A percentile compares a stretch with the other conserved stretches of the same genome.
phyloP scores from a whole-genome alignment of 2,113 vertebrate genomes.

The Aramus guarauna region DNA sequence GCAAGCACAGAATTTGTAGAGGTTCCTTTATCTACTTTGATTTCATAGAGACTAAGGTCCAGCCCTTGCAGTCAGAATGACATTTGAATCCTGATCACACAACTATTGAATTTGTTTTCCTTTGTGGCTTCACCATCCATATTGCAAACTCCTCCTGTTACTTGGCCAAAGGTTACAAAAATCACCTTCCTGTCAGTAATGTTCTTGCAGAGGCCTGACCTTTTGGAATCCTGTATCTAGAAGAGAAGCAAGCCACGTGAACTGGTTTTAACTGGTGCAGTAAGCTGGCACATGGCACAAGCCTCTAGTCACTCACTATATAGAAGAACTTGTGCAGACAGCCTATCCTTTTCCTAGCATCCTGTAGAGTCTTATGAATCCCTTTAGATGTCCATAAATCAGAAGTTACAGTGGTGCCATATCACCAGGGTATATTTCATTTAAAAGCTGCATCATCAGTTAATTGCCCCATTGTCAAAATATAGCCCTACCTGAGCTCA shows the following conservation, averaged over 20 bases:
- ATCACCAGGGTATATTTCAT: not conserved
- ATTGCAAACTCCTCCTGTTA: not conserved
- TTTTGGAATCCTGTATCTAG: not conserved
- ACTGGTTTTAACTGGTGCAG: not conserved
- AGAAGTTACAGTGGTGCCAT: not conserved
- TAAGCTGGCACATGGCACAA: not conserved
- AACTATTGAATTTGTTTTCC: not conserved
- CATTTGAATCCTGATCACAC: not conserved
- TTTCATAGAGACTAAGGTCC: not conserved
- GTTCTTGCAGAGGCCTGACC: not conserved
- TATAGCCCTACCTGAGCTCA: not conserved
- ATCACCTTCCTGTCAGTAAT: not conserved
- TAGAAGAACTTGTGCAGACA: not conserved
- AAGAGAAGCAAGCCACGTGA: not conserved
- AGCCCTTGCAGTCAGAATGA: not conserved
- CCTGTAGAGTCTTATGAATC: not conserved
- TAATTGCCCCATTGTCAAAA: not conserved
- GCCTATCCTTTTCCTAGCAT: not conserved
- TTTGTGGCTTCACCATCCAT: not conserved
- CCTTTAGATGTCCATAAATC: not conserved
- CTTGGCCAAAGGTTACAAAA: not conserved
- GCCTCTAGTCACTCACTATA: not conserved
- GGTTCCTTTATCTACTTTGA: not conserved
- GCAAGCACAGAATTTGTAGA: not conserved
- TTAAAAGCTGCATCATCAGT: not conserved